Conservation (phyloP, 1,140 invertebrate species). For the Aradophagus sp. region DNA sequence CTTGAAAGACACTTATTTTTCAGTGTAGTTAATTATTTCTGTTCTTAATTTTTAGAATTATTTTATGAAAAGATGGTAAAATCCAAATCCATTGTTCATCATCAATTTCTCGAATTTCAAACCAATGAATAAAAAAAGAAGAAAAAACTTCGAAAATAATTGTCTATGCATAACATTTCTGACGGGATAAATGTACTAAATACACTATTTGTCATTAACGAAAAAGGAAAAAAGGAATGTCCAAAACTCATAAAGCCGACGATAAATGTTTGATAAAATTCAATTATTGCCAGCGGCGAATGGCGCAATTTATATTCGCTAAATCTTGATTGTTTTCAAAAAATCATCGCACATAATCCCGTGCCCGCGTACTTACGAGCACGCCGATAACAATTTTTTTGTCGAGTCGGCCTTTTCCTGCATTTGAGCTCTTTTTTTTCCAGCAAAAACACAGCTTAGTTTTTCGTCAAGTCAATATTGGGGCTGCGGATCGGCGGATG, state of each 20-base stretch:
- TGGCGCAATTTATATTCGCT: constrained; percentile 48
- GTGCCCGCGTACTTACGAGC: constrained; percentile 27
- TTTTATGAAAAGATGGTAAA: no score
- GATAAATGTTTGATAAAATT: constrained; percentile 50
- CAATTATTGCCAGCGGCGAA: constrained; percentile 36
- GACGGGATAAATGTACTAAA: no score
- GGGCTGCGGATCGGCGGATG: constrained; percentile 43
- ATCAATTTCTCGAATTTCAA: no score
- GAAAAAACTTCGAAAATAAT: no score
- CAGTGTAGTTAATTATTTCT: no score
- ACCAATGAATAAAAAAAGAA: no score
- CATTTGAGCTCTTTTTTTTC: constrained; percentile 17
- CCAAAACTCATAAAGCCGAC: constrained; percentile 23
- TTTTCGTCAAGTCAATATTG: constrained; percentile 62
- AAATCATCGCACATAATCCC: constrained; percentile 50
- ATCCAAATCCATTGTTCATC: no score
- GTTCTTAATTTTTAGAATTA: no score
- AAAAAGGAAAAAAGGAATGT: constrained; percentile 7
- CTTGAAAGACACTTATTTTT: no score
- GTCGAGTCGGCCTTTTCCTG: constrained; percentile 6
- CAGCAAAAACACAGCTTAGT: constrained; percentile 31
- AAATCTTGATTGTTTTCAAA: constrained; percentile 55
- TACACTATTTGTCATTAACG: constrained; percentile 21
- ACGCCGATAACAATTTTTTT: constrained; percentile 33
- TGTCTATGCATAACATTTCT: no score